Evolutionary conservation across 1,140 invertebrate species (phyloP), one percentile per base, ranked within the genome.

Genomic region (Drosophila triauraria): DNA sequence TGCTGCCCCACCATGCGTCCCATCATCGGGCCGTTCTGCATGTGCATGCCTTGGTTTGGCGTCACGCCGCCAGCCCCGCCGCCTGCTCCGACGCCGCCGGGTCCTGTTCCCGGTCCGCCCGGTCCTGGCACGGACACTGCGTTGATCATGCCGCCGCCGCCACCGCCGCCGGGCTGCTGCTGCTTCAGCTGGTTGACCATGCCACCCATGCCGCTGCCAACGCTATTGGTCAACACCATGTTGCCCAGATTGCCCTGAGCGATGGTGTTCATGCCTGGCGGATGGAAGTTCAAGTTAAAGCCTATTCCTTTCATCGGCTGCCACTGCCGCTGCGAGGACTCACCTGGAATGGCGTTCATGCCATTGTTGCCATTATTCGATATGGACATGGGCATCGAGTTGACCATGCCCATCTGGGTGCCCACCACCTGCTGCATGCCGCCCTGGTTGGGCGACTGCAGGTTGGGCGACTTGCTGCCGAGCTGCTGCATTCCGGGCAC

Each of bases 391-490:
- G 95, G 93, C 82, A 95, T 95, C 43, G 94, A 93, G 91, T 94
- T 94, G 70, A 94, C 94, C 68, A 94, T 94, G 78, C 94, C 94
- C 92, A 95, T 94, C 79, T 94, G 95, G 12, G 78, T 58, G 42
- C 80, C 61, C 38, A 80, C 88, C 69, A 80, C 88, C 64, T 82
- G 82, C 85, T 82, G 83, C 85, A 95, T 92, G 82, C 93, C 95
- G 47, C 94, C 94, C 90, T 97, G 97, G 12, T 96, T 96, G 51
- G 96, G 96, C 47, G 96, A 97, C 93, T 97, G 96, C 92, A 97
- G 93, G 84, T 96, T 97, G 50, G 96, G 96, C 93, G 96, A 97
- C 88, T 97, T 97, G 92, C 94, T 97, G 70, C 96, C 96, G 90
- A 97, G 94, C 78, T 95, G 95, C 90, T 95, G 96, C 90, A 96